Conservation (phyloP, 2,113 vertebrate species). For the Morone saxatilis region DNA sequence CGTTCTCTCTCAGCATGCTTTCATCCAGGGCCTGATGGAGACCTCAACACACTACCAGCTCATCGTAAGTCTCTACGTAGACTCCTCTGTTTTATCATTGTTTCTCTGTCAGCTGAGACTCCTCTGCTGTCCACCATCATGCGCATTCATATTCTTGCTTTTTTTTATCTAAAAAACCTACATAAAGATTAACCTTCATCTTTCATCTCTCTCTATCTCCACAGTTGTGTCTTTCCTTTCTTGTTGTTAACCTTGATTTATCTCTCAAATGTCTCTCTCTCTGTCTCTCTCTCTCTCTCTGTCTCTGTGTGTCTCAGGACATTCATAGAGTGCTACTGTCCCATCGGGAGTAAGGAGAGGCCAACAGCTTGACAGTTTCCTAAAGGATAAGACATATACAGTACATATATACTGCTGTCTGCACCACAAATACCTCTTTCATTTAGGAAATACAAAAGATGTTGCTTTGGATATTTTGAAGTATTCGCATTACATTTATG, state of each 20-base stretch:
- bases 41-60: constrained; percentile 83
- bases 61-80: constrained; percentile 83
- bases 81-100: constrained; percentile 1
- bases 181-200: neutral
- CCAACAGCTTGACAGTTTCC: constrained; percentile 10
- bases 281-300: neutral
- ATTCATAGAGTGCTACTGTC: constrained; percentile 64
- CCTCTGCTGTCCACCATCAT: neutral
- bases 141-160: neutral
- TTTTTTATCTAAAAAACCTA: neutral
- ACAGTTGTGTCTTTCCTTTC: neutral
- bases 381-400: constrained; percentile 3
- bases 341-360: constrained; percentile 41
- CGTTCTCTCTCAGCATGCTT: constrained; percentile 87
- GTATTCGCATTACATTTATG: neutral
- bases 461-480: neutral
- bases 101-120: neutral
- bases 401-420: neutral
- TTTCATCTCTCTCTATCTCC: neutral
- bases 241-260: neutral
- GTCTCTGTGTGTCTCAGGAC: constrained; percentile 64
- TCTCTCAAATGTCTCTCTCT: neutral
- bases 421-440: neutral
- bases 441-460: neutral
- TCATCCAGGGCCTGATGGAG: constrained; percentile 86